These are phyloP conservation scores for Heliconius eleuchia DNA, from an alignment of 1,140 invertebrate genomes.

Conservation along the genomic window DNA sequence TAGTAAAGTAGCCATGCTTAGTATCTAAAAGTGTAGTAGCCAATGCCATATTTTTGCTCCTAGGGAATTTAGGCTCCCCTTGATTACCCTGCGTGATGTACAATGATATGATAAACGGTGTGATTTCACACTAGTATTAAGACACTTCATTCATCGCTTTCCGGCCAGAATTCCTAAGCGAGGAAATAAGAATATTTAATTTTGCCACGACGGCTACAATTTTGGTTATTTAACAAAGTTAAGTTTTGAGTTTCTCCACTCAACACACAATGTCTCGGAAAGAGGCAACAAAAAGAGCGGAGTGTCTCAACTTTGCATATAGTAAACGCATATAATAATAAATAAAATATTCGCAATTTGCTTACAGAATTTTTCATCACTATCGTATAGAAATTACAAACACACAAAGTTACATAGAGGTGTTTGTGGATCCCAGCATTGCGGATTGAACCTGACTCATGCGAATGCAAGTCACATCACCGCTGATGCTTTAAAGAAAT, in stretches of 20 bases:
- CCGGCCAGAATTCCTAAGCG: too few species aligned
- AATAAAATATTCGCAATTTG: not conserved
- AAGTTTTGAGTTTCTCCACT: not conserved
- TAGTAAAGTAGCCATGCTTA: too few species aligned
- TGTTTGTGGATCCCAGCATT: constrained; percentile 64
- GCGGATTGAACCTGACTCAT: constrained; percentile 63
- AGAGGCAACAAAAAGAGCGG: not conserved
- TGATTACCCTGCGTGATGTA: too few species aligned
- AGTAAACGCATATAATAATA: not conserved
- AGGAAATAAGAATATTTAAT: too few species aligned
- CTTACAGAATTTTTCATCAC: constrained; percentile 65
- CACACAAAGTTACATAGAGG: constrained; percentile 68
- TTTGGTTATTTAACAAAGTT: not conserved
- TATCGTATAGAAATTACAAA: constrained; percentile 63
- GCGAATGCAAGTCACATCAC: constrained; percentile 52
- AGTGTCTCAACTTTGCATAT: not conserved
- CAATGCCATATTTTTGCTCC: too few species aligned
- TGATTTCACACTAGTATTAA: too few species aligned
- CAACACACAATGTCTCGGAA: not conserved
- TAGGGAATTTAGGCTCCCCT: too few species aligned
- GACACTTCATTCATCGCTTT: too few species aligned
- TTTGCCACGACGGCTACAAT: too few species aligned
- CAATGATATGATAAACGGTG: too few species aligned
- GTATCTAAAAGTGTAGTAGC: too few species aligned
- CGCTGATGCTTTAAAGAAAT: constrained; percentile 48